A percentile compares a stretch with the other conserved stretches of the same genome.
These are phyloP conservation scores for Coelopa frigida DNA, from an alignment of 1,140 invertebrate species.

Conservation along the genomic window DNA sequence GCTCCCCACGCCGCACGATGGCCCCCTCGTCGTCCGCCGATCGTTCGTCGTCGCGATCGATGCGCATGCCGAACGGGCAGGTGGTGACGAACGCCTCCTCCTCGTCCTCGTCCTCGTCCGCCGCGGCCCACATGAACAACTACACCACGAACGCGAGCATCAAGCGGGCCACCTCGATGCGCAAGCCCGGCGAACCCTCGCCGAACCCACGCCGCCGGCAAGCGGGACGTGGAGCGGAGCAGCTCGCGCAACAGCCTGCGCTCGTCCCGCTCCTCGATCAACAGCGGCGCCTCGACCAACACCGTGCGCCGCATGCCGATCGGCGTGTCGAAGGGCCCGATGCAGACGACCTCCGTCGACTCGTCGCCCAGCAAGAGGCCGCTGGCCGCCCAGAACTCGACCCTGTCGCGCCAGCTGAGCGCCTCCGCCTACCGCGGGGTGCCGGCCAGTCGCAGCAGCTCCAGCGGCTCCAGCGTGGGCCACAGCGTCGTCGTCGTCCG, in stretches of 20 bases:
- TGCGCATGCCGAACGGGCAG: constrained; percentile 33
- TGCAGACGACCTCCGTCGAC: constrained; percentile 34
- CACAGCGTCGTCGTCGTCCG: constrained; percentile 34
- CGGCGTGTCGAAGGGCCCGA: constrained; percentile 17
- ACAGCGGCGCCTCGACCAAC: constrained; percentile 71
- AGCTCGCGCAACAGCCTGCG: constrained; percentile 66
- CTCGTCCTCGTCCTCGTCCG: constrained; percentile 19
- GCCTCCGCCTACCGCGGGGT: constrained; percentile 40
- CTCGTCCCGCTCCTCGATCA: constrained; percentile 73
- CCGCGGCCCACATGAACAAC: constrained; percentile 14
- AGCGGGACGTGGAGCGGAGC: constrained; percentile 52
- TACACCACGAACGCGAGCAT: constrained; percentile 9
- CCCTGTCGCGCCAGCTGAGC: constrained; percentile 6
- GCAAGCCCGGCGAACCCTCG: constrained; percentile 33
- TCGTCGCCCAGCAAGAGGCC: constrained; percentile 40
- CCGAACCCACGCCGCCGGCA: constrained; percentile 2
- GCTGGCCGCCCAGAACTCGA: constrained; percentile 28
- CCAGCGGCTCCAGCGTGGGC: constrained; percentile 58
- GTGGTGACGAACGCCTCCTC: constrained; percentile 15
- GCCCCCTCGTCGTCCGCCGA: constrained; percentile 16
- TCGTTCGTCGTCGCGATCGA: constrained; percentile 24
- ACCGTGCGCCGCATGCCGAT: constrained; percentile 59
- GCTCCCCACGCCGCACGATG: constrained; percentile 20
- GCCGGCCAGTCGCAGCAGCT: constrained; percentile 63
- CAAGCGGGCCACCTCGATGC: constrained; percentile 39